phyloP scores from a whole-genome alignment of 2,113 vertebrate genomes.

The Periophthalmus modestus region DNA sequence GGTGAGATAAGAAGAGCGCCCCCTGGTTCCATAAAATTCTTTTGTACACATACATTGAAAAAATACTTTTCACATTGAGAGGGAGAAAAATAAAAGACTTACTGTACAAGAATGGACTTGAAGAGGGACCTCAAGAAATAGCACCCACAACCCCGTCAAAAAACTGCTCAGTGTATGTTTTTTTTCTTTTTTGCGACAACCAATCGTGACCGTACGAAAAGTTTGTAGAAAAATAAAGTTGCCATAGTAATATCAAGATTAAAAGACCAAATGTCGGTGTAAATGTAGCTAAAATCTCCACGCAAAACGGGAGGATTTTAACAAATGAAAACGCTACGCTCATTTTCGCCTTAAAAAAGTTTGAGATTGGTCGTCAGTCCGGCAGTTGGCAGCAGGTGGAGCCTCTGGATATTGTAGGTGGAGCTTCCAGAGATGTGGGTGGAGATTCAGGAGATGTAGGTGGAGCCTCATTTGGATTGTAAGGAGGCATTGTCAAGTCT shows the following conservation, averaged over 20 bases:
- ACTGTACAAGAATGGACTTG: slow-evolving; percentile 58
- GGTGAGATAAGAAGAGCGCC: slow-evolving; percentile 32
- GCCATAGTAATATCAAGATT: slow-evolving; percentile 54
- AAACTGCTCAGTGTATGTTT: slow-evolving; percentile 28
- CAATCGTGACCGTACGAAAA: slow-evolving; percentile 67
- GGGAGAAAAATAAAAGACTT: slow-evolving; percentile 60
- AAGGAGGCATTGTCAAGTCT: slow-evolving; percentile 3
- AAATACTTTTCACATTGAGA: slow-evolving; percentile 67
- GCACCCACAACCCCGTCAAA: slow-evolving; percentile 58
- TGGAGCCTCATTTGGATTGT: slow-evolving; percentile 19
- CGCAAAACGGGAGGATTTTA: slow-evolving; percentile 61
- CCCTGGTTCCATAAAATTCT: slow-evolving; percentile 53
- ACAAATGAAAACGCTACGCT: slow-evolving; percentile 44
- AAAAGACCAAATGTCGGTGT: slow-evolving; percentile 73
- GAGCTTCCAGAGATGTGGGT: slow-evolving; percentile 17
- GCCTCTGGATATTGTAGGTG: slow-evolving; percentile 14
- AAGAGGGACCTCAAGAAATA: slow-evolving; percentile 37
- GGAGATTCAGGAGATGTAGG: neutral
- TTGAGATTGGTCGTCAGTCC: slow-evolving; percentile 22
- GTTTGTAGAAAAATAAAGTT: slow-evolving; percentile 74
- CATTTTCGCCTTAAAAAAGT: slow-evolving; percentile 34
- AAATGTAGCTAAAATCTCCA: slow-evolving; percentile 61
- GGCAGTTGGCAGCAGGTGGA: slow-evolving; percentile 56
- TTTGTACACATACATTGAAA: slow-evolving; percentile 65
- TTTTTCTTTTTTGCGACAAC: slow-evolving; percentile 31